Base-by-base conservation (phyloP, 2,888 invertebrate species). In the Drosophila macrospina region DNA sequence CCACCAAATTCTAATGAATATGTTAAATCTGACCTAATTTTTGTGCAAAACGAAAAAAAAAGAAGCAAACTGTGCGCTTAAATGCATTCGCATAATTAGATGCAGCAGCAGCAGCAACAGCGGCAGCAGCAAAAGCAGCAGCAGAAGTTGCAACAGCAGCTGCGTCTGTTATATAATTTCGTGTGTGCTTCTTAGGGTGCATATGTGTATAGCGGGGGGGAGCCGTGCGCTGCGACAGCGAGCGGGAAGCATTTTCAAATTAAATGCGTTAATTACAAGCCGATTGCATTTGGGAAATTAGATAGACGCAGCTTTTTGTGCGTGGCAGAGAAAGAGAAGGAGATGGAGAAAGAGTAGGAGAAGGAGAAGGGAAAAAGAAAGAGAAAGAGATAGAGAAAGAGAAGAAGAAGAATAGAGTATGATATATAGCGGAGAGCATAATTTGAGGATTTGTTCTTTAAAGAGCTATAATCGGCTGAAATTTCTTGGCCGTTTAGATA, bases 11-110 rank as follows among this genome's bases (percentile, higher is more conserved):
- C 85, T 76, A 84, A 81, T 89, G 87, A 76, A 81, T 73, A 87
- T 87, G 89, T 85, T 86, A 89, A 89, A 89, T 87, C 82, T 89
- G 89, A 86, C 85, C 85, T 70, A 86, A 86, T 86, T 86, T 84
- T 50, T 26, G 47, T 47, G 67, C 54, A 34, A 50, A 68, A 63
- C 57, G 69, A 82, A 63, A 60, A 57, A n/a, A n/a, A n/a, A n/a
- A n/a, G n/a, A n/a, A n/a, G n/a, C n/a, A n/a, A 69, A 82, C 69
- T 76, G 69, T 59, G 71, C 71, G 81, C 80, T 85, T 72, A 87
- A 89, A 85, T 87, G 85, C 74, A 89, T 87, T 85, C 87, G 79
- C 88, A 87, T 89, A 85, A 85, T 85, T 85, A 87, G 85, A 81
- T 89, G 83, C 83, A 74, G 68, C 65, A 61, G 37, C 30, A 52